A percentile compares a stretch with the other conserved stretches of the same genome.
Conservation (phyloP, 2,113 vertebrate species). For the Myrmecobius fasciatus region DNA sequence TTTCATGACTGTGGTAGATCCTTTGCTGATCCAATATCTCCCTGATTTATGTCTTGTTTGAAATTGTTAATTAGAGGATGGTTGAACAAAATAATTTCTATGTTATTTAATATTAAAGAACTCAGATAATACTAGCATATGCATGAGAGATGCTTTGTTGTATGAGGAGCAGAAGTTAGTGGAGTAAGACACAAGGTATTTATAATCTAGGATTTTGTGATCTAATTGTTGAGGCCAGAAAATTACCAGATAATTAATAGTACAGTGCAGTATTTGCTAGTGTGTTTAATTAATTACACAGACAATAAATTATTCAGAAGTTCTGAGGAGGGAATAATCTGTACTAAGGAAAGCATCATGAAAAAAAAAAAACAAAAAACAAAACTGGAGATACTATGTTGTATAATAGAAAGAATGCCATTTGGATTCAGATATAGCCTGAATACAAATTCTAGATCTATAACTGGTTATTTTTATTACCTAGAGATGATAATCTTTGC, state of each 20-base stretch:
- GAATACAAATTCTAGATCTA: background rate
- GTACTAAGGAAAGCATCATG: background rate
- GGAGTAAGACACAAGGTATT: background rate
- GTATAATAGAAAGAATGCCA: background rate
- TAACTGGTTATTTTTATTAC: background rate
- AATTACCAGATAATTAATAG: background rate
- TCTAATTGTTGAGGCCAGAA: background rate
- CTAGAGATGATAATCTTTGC: background rate
- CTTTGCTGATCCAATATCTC: background rate
- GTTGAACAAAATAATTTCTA: background rate
- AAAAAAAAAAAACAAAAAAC: no score
- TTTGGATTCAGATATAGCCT: background rate
- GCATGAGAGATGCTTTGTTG: background rate
- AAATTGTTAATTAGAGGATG: background rate
- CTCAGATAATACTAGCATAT: background rate
- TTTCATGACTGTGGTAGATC: background rate
- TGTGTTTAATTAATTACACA: background rate
- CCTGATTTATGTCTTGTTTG: background rate
- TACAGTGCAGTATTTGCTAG: background rate
- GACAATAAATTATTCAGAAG: background rate
- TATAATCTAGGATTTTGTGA: background rate
- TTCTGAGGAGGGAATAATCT: background rate
- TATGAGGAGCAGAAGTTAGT: background rate
- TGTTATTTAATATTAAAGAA: background rate
- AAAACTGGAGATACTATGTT: background rate